Percentiles rank a stretch among this genome's conserved stretches.
Conservation (phyloP, 2,113 vertebrate species). For the Mustela lutreola region DNA sequence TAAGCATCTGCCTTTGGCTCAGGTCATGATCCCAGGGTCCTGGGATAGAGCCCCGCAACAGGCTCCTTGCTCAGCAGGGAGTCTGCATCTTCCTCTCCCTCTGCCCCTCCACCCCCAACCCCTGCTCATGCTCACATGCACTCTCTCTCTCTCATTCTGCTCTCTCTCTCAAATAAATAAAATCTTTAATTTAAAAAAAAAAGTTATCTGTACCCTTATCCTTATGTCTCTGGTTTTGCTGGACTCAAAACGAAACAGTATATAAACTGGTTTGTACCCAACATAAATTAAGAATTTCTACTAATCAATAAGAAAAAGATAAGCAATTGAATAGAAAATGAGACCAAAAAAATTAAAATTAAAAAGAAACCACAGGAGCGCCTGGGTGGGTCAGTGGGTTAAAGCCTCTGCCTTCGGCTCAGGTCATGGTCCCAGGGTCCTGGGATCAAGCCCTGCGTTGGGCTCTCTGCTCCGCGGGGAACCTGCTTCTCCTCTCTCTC, state of each 20-base stretch:
- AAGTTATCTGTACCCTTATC: background rate
- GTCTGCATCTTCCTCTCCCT: background rate
- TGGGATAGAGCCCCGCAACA: background rate
- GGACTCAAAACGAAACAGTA: background rate
- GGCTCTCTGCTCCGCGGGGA: too few relatives aligned
- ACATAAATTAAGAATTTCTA: constrained; percentile 25
- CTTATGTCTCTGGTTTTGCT: background rate
- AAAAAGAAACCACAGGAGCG: background rate
- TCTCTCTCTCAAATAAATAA: background rate
- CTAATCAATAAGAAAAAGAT: background rate
- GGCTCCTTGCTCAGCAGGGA: background rate
- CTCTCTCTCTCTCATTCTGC: background rate
- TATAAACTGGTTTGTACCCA: background rate
- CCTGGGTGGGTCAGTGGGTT: too few relatives aligned
- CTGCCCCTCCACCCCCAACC: background rate
- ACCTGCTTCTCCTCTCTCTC: too few relatives aligned
- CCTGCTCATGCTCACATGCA: background rate
- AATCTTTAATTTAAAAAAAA: background rate
- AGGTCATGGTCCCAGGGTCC: too few relatives aligned
- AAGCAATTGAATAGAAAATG: constrained; percentile 21
- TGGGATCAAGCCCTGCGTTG: too few relatives aligned
- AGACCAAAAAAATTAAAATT: background rate
- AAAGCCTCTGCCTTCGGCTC: too few relatives aligned
- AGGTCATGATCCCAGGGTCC: background rate
- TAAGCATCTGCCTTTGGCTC: background rate